Base-by-base conservation (phyloP, 1,140 invertebrate genomes). In the Procambarus virginalis region DNA sequence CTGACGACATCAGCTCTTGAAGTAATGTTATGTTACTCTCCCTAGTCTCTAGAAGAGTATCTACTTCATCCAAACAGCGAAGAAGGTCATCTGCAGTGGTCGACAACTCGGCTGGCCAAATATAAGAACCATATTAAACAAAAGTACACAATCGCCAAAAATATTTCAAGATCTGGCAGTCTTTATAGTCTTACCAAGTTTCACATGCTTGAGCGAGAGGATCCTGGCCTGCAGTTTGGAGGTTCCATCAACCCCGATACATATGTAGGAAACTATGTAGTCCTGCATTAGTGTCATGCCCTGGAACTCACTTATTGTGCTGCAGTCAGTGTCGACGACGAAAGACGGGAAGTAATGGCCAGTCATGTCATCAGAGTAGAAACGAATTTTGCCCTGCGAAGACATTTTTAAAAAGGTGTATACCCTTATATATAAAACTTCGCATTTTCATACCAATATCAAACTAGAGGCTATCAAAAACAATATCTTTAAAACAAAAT, bases 301-400 rank as follows among this genome's bases (percentile, higher is more conserved):
- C 8, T 34, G n/a, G 5, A 73, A 0, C 6, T 73, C 68, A 6
- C 34, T 22, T 9, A 73, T 34, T 34, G 22, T 10, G 10, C 5
- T 22, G 68, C 68, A 73, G 8, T 20, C n/a, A 34, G 68, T 73
- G n/a, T 34, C 5, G 3, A 34, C 10, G 8, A 20, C 8, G 10
- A 73, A 73, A 4, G 68, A 34, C 0, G 68, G 68, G 68, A 34
- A 73, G 68, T 73, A 73, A 34, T 73, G 68, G n/a, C 68, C 68
- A 73, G n/a, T 73, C 68, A 73, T 73, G 22, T 73, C 68, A 73
- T 73, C 68, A 8, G 68, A 9, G 68, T 73, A 73, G 68, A 73
- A 34, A 3, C 6, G 22, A 34, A 73, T 73, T 22, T 73, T 73
- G 8, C 22, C 68, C 68, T 73, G 68, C 4, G 8, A 34, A 73